phyloP scores from a whole-genome alignment of 2,797 vertebrate genomes.

The Sebastiscus tertius region DNA sequence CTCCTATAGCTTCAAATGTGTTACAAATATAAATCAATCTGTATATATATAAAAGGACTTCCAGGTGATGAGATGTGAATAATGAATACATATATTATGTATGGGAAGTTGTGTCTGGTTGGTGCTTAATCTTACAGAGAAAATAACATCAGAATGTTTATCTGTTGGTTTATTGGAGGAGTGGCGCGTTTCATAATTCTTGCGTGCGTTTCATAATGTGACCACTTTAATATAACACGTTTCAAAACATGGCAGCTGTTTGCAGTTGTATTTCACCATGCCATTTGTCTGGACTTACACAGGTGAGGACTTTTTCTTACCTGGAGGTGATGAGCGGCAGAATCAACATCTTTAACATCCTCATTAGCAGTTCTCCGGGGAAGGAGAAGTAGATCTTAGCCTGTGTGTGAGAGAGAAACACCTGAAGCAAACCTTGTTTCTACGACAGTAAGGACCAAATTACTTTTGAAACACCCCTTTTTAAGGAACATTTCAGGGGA shows the following conservation, averaged over 20 bases:
- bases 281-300: not conserved
- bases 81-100: not conserved
- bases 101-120: not conserved
- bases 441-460: not conserved
- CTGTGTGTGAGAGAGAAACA: slow-evolving; percentile 65
- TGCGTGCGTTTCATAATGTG: no score
- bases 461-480: not conserved
- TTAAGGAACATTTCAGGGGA: not conserved
- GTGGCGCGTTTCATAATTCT: not conserved
- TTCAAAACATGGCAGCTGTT: not conserved
- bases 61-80: not conserved
- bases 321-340: slow-evolving; percentile 92
- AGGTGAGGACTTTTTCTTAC: slow-evolving; percentile 58
- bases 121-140: not conserved
- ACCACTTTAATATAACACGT: not conserved
- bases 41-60: not conserved
- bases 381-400: slow-evolving; percentile 92
- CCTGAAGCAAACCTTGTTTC: not conserved
- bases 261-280: not conserved
- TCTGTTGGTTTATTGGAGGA: not conserved
- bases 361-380: slow-evolving; percentile 91
- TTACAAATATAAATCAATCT: not conserved
- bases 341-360: slow-evolving; percentile 93
- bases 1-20: not conserved
- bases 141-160: not conserved